Conservation (phyloP, 37 sponge, comb jelly and placozoan genomes). For the Theonella swinhoei region DNA sequence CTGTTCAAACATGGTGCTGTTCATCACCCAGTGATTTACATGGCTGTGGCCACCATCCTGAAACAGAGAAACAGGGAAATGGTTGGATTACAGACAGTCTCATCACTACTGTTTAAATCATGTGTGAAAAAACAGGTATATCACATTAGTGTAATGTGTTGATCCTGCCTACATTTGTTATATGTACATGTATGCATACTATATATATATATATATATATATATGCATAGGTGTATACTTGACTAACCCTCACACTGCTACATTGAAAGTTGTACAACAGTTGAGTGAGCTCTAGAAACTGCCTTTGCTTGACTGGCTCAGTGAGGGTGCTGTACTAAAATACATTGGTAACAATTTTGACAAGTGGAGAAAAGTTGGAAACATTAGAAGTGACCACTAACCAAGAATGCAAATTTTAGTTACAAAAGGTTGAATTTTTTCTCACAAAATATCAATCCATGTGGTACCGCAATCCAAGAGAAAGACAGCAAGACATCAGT, state of each 20-base stretch:
- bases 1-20: background rate
- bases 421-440: constrained; percentile 2
- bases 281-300: background rate
- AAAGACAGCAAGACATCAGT: no score
- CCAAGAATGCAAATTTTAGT: background rate
- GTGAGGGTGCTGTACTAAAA: constrained; percentile 9
- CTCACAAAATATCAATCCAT: background rate
- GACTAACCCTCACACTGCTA: constrained; percentile 15
- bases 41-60: constrained; percentile 6
- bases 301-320: constrained; percentile 27
- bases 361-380: constrained; percentile 7
- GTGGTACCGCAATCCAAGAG: no score
- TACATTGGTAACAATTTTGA: constrained; percentile 44
- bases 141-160: no score
- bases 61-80: constrained; percentile 19
- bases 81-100: background rate
- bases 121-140: constrained; percentile 4
- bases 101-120: background rate
- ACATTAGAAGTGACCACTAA: constrained; percentile 25
- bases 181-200: no score
- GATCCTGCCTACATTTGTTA: no score
- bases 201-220: no score
- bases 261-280: background rate
- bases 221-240: constrained; percentile 6
- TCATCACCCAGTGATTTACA: constrained; percentile 14